A percentile compares a stretch with the other conserved stretches of the same genome.
Conservation (phyloP, 1,140 invertebrate species). For the Neodiprion fabricii region DNA sequence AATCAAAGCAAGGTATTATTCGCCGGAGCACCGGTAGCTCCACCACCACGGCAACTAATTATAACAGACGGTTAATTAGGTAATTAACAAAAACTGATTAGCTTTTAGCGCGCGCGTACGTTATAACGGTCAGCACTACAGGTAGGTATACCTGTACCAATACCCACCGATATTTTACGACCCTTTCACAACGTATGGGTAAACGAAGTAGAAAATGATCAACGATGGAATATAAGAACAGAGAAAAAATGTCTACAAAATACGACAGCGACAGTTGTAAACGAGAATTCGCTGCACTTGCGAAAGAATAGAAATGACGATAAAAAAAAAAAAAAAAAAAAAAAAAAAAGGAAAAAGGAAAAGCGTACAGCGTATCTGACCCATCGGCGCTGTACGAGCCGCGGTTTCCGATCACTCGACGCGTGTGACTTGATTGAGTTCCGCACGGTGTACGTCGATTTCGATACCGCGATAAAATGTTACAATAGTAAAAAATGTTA, state of each 20-base stretch:
- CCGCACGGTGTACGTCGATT: too few relatives aligned
- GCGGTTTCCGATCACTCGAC: too few relatives aligned
- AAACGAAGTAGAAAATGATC: too few relatives aligned
- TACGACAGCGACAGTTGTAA: too few relatives aligned
- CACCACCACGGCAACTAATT: background rate
- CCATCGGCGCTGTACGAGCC: too few relatives aligned
- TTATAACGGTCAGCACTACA: background rate
- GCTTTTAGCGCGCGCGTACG: background rate
- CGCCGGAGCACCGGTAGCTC: background rate
- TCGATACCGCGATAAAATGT: background rate
- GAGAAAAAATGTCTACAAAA: too few relatives aligned
- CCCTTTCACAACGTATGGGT: background rate
- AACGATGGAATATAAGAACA: too few relatives aligned
- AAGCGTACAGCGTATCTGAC: background rate
- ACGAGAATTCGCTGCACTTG: too few relatives aligned
- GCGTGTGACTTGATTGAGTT: too few relatives aligned
- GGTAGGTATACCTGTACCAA: too few relatives aligned
- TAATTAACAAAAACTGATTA: constrained; percentile 2
- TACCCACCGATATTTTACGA: background rate
- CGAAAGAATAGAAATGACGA: background rate
- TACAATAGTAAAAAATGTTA: background rate
- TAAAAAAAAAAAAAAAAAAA: background rate
- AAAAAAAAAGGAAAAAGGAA: background rate
- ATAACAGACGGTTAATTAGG: background rate
- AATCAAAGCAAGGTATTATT: background rate